These are phyloP conservation scores for Rhynchophorus ferrugineus DNA, from an alignment of 1,140 invertebrate species.

Conservation along the genomic window DNA sequence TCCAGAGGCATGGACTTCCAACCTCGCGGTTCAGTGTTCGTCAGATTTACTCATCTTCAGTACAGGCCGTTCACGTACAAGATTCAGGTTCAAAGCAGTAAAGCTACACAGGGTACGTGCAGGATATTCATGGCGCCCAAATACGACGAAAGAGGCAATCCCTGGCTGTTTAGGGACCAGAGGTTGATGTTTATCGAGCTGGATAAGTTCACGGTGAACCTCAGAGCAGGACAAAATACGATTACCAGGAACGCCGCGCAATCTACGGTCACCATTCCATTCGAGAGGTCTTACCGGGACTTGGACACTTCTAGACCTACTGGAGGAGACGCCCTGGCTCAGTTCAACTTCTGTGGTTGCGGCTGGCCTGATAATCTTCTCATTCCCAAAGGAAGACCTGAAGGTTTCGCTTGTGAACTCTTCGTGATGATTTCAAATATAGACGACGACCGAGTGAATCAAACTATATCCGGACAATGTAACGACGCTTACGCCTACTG, in stretches of 20 bases:
- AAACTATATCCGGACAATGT: slow-evolving; percentile 42
- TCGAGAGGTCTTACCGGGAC: slow-evolving; percentile 60
- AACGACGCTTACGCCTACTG: slow-evolving; percentile 66
- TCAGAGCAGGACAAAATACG: slow-evolving; percentile 55
- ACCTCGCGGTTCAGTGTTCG: slow-evolving; percentile 60
- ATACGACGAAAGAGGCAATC: slow-evolving; percentile 56
- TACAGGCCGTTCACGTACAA: slow-evolving; percentile 60
- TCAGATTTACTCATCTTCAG: slow-evolving; percentile 66
- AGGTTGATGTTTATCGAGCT: slow-evolving; percentile 65
- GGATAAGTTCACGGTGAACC: slow-evolving; percentile 60
- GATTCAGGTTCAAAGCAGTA: slow-evolving; percentile 42
- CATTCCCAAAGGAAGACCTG: slow-evolving; percentile 60
- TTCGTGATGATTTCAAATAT: slow-evolving; percentile 79
- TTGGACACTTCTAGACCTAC: slow-evolving; percentile 46
- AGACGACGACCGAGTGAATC: slow-evolving; percentile 49
- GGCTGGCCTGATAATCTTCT: slow-evolving; percentile 84
- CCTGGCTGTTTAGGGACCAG: slow-evolving; percentile 56
- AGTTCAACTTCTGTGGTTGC: slow-evolving; percentile 76
- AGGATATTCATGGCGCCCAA: slow-evolving; percentile 69
- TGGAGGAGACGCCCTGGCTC: slow-evolving; percentile 44
- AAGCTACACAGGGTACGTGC: slow-evolving; percentile 53
- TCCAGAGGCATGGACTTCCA: slow-evolving; percentile 69
- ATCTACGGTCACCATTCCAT: slow-evolving; percentile 66
- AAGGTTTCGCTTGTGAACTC: slow-evolving; percentile 60
- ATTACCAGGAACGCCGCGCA: slow-evolving; percentile 53